A percentile compares a stretch with the other conserved stretches of the same genome.
These are phyloP conservation scores for Carpatolechia fugitivella DNA, from an alignment of 2,888 invertebrate species.

Conservation along the genomic window DNA sequence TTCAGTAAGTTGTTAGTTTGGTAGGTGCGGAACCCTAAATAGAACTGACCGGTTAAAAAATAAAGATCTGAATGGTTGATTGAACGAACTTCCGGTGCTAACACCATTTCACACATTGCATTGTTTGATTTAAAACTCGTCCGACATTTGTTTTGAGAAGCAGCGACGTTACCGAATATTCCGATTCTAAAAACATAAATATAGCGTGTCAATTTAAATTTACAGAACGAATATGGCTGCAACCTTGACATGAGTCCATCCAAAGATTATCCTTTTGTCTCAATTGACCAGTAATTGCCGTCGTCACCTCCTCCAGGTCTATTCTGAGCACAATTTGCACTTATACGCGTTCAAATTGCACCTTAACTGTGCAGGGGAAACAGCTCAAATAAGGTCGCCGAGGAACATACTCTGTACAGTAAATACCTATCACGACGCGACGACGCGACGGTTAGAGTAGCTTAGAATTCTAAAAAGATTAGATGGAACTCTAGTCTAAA, in stretches of 20 bases:
- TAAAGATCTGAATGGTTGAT: too few relatives aligned
- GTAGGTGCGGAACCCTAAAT: too few relatives aligned
- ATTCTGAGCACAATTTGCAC: constrained; percentile 75
- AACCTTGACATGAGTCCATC: constrained; percentile 66
- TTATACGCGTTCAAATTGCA: constrained; percentile 65
- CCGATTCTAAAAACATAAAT: constrained; percentile 41
- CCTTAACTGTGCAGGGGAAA: constrained; percentile 45
- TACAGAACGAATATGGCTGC: constrained; percentile 57
- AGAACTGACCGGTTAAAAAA: too few relatives aligned
- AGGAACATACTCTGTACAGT: too few relatives aligned
- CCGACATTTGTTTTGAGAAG: neutral
- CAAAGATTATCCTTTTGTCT: constrained; percentile 78
- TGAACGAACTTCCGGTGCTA: too few relatives aligned
- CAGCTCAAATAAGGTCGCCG: neutral
- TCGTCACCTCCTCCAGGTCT: constrained; percentile 56
- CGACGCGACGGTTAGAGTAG: too few relatives aligned
- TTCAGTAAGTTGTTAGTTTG: too few relatives aligned
- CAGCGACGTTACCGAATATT: neutral
- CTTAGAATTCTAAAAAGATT: too few relatives aligned
- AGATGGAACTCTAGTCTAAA: too few relatives aligned
- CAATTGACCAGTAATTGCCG: constrained; percentile 75
- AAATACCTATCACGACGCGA: too few relatives aligned
- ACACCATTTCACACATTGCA: too few relatives aligned
- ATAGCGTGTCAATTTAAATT: constrained; percentile 64
- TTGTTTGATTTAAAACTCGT: too few relatives aligned